A percentile compares a stretch with the other conserved stretches of the same genome.
Conservation (phyloP, 2,113 vertebrate species). For the Otocyon megalotis region DNA sequence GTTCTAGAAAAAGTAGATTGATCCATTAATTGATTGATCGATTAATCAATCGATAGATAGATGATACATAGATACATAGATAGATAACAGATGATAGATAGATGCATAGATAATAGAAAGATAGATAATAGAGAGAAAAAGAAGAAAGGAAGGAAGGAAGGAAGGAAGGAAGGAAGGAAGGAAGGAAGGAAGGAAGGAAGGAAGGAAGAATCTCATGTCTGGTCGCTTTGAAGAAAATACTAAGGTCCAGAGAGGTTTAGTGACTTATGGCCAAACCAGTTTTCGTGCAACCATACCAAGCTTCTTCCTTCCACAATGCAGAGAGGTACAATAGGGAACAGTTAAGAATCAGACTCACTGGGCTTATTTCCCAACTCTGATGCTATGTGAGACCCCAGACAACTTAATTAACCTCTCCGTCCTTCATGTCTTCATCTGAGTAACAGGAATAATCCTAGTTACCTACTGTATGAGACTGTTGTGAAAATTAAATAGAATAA, state of each 20-base stretch:
- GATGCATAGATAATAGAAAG: not conserved
- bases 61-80: not conserved
- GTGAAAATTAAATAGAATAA: not conserved
- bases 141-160: too few species aligned
- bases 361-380: not conserved
- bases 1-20: not conserved
- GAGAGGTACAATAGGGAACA: not conserved
- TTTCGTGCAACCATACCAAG: not conserved
- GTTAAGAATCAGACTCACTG: not conserved
- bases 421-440: not conserved
- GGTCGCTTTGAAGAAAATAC: not conserved
- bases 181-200: too few species aligned
- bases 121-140: too few species aligned
- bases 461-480: not conserved
- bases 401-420: not conserved
- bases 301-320: not conserved
- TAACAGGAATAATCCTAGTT: slow-evolving; percentile 3
- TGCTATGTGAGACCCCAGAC: not conserved
- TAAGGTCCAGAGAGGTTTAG: not conserved
- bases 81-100: not conserved
- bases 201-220: not conserved
- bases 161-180: too few species aligned
- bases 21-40: not conserved
- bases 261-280: not conserved
- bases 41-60: not conserved